These are phyloP conservation scores for Harpagoxenus sublaevis DNA, from an alignment of 2,888 invertebrate genomes.

Conservation along the genomic window DNA sequence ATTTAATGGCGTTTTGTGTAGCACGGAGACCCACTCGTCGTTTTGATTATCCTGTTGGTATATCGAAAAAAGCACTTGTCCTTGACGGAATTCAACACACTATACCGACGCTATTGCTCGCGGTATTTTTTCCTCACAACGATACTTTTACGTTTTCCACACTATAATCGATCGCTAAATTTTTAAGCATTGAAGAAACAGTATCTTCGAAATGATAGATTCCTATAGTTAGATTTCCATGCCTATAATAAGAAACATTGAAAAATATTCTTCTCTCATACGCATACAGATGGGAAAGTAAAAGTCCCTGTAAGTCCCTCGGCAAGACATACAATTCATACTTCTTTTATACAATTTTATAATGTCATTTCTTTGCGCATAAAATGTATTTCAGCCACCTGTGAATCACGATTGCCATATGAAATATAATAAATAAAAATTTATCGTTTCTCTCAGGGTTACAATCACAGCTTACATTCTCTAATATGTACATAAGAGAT, in stretches of 20 bases:
- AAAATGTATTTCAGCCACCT: conserved; percentile 27
- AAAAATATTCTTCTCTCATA: neutral
- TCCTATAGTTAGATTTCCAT: neutral
- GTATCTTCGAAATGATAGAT: neutral
- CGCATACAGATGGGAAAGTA: neutral
- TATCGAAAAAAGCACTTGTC: conserved; percentile 3
- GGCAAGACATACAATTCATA: neutral
- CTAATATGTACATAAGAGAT: too few species aligned
- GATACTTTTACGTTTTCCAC: neutral
- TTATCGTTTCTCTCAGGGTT: neutral
- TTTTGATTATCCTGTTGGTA: conserved; percentile 23
- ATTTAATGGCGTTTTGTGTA: conserved; percentile 64
- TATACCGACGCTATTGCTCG: neutral
- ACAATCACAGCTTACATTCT: neutral
- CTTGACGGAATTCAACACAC: conserved; percentile 9
- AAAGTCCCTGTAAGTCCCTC: neutral
- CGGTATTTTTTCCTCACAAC: neutral
- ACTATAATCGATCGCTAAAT: conserved; percentile 11
- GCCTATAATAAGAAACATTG: neutral
- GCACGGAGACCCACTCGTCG: conserved; percentile 8
- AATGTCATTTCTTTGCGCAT: neutral
- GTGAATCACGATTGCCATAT: conserved; percentile 2
- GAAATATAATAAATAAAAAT: conserved; percentile 9
- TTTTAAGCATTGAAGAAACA: conserved; percentile 5
- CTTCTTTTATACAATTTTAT: conserved; percentile 9